Conservation (phyloP, 2,797 vertebrate genomes). For the Triplophysa bombifrons region DNA sequence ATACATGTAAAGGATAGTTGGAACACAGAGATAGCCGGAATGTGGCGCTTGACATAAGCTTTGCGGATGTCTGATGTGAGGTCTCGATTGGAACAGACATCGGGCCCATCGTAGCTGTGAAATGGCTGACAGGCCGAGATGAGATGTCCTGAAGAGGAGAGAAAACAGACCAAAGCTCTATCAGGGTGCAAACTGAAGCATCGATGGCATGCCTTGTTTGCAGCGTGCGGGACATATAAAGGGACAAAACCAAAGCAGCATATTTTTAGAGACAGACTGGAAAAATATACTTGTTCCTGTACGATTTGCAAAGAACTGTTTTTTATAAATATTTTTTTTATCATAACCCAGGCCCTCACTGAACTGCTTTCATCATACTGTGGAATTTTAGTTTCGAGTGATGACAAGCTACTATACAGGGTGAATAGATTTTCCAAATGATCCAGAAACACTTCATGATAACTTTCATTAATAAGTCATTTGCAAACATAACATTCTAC, state of each 20-base stretch:
- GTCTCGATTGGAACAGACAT: conserved; percentile 16
- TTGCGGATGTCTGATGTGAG: conserved; percentile 27
- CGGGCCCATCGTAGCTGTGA: conserved; percentile 26
- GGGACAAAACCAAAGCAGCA: conserved; percentile 5
- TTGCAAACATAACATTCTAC: background rate
- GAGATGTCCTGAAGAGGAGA: conserved; percentile 30
- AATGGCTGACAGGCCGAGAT: conserved; percentile 32
- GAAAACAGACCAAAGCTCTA: conserved; percentile 2
- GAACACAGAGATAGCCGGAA: conserved; percentile 22
- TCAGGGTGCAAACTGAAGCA: background rate
- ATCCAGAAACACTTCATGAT: background rate
- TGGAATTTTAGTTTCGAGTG: too few relatives aligned
- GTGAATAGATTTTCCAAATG: background rate
- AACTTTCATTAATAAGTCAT: conserved; percentile 3
- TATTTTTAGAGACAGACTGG: conserved; percentile 2
- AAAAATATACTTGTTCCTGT: background rate
- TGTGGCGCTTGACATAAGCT: background rate
- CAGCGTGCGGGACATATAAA: background rate
- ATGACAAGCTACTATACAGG: background rate
- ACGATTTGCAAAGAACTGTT: too few relatives aligned
- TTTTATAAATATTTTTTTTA: background rate
- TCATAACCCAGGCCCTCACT: background rate
- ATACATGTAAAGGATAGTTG: conserved; percentile 47
- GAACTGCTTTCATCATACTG: background rate
- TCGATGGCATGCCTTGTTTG: conserved; percentile 28